phyloP scores from a whole-genome alignment of 2,113 vertebrate genomes.

The Corydoras sp. region DNA sequence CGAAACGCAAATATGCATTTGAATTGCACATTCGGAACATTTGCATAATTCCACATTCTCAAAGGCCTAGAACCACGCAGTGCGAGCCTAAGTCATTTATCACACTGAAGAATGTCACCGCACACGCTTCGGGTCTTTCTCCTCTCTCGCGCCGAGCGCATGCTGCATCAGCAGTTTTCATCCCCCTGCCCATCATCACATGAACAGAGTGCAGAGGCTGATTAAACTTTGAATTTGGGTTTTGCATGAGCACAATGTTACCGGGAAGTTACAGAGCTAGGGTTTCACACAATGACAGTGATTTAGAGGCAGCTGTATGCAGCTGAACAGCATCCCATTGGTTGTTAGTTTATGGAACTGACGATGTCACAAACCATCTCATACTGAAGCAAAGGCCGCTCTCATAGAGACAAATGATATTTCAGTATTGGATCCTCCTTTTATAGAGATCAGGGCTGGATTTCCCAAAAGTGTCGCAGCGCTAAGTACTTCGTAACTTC shows the following conservation, averaged over 20 bases:
- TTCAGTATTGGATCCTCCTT: too few species aligned
- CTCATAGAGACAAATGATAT: too few species aligned
- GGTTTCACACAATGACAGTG: too few species aligned
- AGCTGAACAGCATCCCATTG: too few species aligned
- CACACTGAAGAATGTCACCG: conserved; percentile 24
- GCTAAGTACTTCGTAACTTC: too few species aligned
- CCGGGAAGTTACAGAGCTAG: too few species aligned
- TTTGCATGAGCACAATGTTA: background rate
- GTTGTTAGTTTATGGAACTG: too few species aligned
- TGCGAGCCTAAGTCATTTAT: conserved; percentile 38
- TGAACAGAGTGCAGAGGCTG: conserved; percentile 1
- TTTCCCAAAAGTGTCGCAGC: too few species aligned
- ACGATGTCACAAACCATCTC: too few species aligned
- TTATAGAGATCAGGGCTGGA: too few species aligned
- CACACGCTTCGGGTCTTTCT: conserved; percentile 2
- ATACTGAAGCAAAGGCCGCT: too few species aligned
- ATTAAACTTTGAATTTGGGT: conserved; percentile 6
- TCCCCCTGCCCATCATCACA: conserved; percentile 1
- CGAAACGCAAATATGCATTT: conserved; percentile 20
- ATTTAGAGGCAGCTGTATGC: too few species aligned
- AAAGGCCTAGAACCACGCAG: conserved; percentile 17
- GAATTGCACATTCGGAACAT: conserved; percentile 32
- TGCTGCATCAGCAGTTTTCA: conserved; percentile 34
- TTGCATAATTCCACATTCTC: conserved; percentile 30
- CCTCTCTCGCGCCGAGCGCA: background rate